These are phyloP conservation scores for Eupithecia subumbrata DNA, from an alignment of 2,888 invertebrate species.

Conservation along the genomic window DNA sequence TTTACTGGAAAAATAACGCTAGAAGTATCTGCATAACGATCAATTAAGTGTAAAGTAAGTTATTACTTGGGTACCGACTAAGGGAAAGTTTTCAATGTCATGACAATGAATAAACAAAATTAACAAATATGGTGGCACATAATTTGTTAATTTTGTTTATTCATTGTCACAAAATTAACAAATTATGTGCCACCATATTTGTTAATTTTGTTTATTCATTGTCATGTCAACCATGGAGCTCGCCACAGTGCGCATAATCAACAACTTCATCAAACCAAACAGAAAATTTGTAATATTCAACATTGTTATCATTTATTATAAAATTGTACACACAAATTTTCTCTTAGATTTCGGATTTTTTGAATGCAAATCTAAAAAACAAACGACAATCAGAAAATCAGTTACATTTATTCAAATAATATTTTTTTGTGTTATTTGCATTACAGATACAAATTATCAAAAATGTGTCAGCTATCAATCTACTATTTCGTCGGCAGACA, in stretches of 20 bases:
- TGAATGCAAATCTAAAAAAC: background rate
- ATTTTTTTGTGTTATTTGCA: background rate
- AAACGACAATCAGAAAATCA: background rate
- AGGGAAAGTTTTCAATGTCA: background rate
- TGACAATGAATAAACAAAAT: background rate
- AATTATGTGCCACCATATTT: background rate
- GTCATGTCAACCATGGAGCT: background rate
- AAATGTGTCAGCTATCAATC: background rate
- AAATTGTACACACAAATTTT: background rate
- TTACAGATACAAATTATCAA: background rate
- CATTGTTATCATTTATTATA: constrained; percentile 2
- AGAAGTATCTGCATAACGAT: background rate
- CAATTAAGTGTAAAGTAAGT: background rate
- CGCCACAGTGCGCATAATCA: background rate
- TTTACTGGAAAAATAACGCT: background rate
- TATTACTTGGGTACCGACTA: background rate
- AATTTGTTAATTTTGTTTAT: too few species aligned
- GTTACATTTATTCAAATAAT: background rate
- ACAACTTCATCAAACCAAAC: background rate
- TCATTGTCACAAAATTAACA: too few species aligned
- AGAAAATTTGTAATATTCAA: background rate
- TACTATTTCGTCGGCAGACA: background rate
- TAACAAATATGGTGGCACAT: background rate
- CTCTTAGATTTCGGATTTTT: constrained; percentile 6
- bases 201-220: background rate